Evolutionary conservation across 2,113 vertebrate species (phyloP), one percentile per base, ranked within the genome.

Genomic region (Hippocampus abdominalis): DNA sequence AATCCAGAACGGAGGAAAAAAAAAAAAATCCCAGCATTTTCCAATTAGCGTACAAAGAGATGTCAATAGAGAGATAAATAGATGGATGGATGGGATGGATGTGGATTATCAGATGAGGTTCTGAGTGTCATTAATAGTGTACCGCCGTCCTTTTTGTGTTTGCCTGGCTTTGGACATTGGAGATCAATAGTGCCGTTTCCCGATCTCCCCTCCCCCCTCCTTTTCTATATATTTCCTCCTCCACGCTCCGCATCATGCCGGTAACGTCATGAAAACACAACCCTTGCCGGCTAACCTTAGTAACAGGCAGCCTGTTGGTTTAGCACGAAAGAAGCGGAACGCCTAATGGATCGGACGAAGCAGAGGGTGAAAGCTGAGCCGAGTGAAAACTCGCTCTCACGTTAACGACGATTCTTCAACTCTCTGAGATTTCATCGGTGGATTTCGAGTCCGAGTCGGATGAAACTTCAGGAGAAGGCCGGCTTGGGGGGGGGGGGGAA

Each of bases 121-220:
- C 67, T 80, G 85, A 86, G 84, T 84, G 84, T 85, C 84, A 86
- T 89, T 89, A 88, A 89, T 88, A 85, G 88, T 87, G 90, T 88
- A 87, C 82, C 83, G 89, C 81, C 83, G 82, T 89, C 87, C 87
- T 90, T 89, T 91, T 85, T 78, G 77, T 91, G 90, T 93, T 93
- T 91, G 91, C 89, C 88, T 90, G 87, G 89, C 90, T 90, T 90
- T 90, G 88, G 90, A 92, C 90, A 91, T 87, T 84, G 72, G 49
- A 79, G 90, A 92, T 93, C 92, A 91, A 93, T 93, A 92, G 75
- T 74, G 69, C 77, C 3, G 80, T 86, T 88, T 90, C 87, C 88
- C 84, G 80, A 81, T 83, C 86, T 88, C 86, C 81, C 79, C 79
- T 70, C 29, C 60, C 23, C 65, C 29, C 60, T 29, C 60, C 4